These are phyloP conservation scores for Hepsetus odoe DNA, from an alignment of 2,113 vertebrate genomes.

Conservation along the genomic window DNA sequence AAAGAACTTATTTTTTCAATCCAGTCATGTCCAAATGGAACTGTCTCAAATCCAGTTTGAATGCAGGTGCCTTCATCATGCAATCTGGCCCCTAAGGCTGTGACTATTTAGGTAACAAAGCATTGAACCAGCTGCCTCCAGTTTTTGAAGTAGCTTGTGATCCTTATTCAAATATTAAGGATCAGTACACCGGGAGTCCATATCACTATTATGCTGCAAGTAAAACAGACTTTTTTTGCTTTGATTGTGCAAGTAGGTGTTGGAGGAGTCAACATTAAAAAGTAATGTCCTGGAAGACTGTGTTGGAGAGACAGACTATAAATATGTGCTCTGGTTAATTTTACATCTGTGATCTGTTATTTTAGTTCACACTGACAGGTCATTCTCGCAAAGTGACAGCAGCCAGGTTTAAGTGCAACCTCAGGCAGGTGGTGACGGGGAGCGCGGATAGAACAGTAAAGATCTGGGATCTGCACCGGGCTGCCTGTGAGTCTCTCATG, in stretches of 20 bases:
- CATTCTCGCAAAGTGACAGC: constrained; percentile 88
- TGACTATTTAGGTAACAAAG: too few relatives aligned
- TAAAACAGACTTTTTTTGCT: neutral
- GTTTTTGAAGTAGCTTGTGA: too few relatives aligned
- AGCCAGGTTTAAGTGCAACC: constrained; percentile 78
- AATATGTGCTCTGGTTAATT: neutral
- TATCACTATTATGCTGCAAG: neutral
- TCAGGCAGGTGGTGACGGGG: constrained; percentile 82
- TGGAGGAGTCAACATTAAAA: neutral
- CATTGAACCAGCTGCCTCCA: too few relatives aligned
- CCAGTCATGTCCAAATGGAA: too few relatives aligned
- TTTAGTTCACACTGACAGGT: constrained; percentile 85
- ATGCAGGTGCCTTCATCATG: too few relatives aligned
- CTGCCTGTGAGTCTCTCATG: constrained; percentile 78
- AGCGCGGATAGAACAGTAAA: constrained; percentile 84
- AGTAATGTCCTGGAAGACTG: neutral
- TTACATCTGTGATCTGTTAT: constrained; percentile 3
- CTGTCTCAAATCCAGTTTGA: too few relatives aligned
- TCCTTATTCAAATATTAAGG: neutral
- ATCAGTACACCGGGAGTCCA: neutral
- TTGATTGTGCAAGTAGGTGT: neutral
- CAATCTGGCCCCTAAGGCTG: too few relatives aligned
- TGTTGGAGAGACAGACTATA: neutral
- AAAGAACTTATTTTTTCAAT: too few relatives aligned
- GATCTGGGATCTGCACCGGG: constrained; percentile 84